These are phyloP conservation scores for Pygocentrus nattereri DNA, from an alignment of 2,797 vertebrate genomes.

Conservation along the genomic window DNA sequence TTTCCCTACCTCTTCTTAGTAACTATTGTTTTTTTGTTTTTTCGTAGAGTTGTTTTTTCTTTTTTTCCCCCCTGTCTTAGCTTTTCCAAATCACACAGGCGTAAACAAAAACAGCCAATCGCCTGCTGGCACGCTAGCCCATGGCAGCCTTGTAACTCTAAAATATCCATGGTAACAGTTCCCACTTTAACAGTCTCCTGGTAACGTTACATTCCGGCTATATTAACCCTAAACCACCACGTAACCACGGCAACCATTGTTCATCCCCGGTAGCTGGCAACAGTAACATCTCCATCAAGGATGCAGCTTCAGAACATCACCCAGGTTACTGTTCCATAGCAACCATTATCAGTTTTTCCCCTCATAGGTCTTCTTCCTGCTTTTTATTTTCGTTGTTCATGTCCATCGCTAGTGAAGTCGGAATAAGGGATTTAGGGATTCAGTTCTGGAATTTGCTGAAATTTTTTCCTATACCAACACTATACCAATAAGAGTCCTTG, in stretches of 20 bases:
- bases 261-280: background rate
- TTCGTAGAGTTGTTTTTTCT: background rate
- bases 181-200: background rate
- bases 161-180: background rate
- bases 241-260: background rate
- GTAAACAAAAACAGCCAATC: background rate
- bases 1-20: background rate
- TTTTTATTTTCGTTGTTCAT: background rate
- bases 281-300: background rate
- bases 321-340: background rate
- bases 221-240: background rate
- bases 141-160: background rate
- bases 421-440: conserved; percentile 32
- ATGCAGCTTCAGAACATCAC: background rate
- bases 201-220: background rate
- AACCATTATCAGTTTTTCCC: background rate
- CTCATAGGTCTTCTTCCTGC: background rate
- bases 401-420: conserved; percentile 7
- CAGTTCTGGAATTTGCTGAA: background rate
- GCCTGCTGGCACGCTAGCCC: background rate
- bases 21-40: background rate
- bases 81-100: background rate
- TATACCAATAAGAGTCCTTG: no score
- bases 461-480: no score
- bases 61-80: background rate